Evolutionary conservation across 1,140 invertebrate genomes (phyloP).

Genomic region (Capitella teleta): DNA sequence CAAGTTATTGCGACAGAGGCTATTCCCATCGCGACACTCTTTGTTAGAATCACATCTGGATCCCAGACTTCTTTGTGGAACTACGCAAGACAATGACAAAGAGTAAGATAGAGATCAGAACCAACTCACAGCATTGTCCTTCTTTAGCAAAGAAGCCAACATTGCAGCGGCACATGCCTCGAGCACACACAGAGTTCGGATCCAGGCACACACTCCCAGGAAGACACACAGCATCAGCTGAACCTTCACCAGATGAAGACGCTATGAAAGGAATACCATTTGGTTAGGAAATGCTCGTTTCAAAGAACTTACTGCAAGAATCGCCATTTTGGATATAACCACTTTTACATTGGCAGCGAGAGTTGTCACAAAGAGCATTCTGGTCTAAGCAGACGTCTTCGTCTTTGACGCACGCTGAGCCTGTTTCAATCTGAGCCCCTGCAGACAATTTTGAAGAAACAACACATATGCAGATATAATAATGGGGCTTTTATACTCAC

Average conservation of each 20-base stretch:
- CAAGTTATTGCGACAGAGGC: neutral
- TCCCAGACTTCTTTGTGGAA: neutral
- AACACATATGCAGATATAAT: too few species aligned
- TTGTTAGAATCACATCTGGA: neutral
- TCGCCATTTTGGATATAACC: neutral
- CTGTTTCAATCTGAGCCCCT: too few species aligned
- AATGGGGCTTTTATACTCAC: too few species aligned
- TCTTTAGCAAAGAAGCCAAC: neutral
- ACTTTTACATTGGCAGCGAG: neutral
- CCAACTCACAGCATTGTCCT: slow-evolving; percentile 1
- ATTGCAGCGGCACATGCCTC: neutral
- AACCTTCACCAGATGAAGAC: too few species aligned
- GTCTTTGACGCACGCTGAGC: neutral
- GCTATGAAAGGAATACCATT: too few species aligned
- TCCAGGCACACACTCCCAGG: neutral
- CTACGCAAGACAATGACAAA: too few species aligned
- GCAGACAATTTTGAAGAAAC: too few species aligned
- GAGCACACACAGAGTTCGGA: neutral
- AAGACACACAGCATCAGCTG: neutral
- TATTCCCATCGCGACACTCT: neutral
- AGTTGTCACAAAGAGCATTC: slow-evolving; percentile 3
- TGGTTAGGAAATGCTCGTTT: too few species aligned
- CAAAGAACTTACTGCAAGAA: slow-evolving; percentile 2
- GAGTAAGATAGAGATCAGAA: too few species aligned
- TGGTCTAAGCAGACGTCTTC: neutral